Percentiles rank a stretch among this genome's conserved stretches.
Evolutionary conservation across 2,797 vertebrate genomes (phyloP).

Genomic region (Nyctalus aviator): DNA sequence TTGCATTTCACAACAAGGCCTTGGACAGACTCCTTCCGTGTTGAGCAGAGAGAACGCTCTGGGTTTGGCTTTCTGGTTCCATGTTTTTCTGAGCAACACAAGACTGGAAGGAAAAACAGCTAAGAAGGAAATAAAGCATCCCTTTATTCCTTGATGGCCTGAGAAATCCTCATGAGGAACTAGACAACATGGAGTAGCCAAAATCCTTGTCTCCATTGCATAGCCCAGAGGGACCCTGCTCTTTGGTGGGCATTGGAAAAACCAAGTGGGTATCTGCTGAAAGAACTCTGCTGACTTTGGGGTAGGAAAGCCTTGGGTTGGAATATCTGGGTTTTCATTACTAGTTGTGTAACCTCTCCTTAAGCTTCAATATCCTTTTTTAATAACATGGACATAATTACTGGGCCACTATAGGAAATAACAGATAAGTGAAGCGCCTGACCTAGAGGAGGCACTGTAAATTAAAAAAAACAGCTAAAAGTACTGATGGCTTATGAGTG

Average conservation of each 20-base stretch:
- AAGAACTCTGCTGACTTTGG: not conserved
- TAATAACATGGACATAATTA: not conserved
- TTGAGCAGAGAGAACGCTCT: not conserved
- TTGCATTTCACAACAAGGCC: not conserved
- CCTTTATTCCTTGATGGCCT: not conserved
- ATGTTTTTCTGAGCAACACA: not conserved
- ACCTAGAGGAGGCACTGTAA: not conserved
- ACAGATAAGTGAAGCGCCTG: not conserved
- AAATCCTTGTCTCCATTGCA: not conserved
- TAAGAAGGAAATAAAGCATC: not conserved
- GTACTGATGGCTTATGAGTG: not conserved
- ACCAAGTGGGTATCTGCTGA: not conserved
- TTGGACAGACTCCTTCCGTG: not conserved
- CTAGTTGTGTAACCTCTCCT: not conserved
- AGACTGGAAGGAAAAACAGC: not conserved
- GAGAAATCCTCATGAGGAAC: not conserved
- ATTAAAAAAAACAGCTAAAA: not conserved
- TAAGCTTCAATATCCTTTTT: not conserved
- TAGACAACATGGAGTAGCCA: not conserved
- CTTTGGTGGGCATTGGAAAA: not conserved
- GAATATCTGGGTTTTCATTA: not conserved
- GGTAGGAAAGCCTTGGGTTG: not conserved
- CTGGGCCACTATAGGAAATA: not conserved
- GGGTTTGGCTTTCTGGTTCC: slow-evolving; percentile 1
- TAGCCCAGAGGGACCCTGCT: not conserved